Evolutionary conservation across 2,888 invertebrate genomes (phyloP), one percentile per base, ranked within the genome.

Genomic region (Drosophila villosipedis): DNA sequence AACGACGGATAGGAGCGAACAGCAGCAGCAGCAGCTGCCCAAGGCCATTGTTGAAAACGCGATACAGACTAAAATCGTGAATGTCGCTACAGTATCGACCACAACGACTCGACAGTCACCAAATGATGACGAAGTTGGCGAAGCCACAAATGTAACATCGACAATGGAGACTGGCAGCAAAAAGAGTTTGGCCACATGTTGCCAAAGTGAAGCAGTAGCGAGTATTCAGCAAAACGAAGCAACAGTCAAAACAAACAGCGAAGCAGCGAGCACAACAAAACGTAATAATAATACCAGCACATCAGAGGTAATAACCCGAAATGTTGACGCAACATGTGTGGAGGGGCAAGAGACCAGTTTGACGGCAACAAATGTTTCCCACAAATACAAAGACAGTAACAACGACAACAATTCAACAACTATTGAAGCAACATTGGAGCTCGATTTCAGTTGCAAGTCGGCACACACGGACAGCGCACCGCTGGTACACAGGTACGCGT

Each of bases 381-480:
- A 62, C 68, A 61, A 31, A 61, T 35, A n/a, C 68, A 67, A 66
- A 61, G 47, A 63, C 75, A 75, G 70, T 59, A 63, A 59, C 60
- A 73, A 63, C 70, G 71, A 74, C 10, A 54, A 60, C 65, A 70
- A 73, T 68, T 81, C 68, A 71, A 79, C 80, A 80, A 72, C 60
- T 69, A 67, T 74, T 73, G 72, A 60, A 69, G 78, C 78, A 79
- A 78, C 69, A 75, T 72, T 72, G 80, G 80, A 84, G 77, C 76
- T 80, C 72, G 84, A 84, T 76, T 83, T 91, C 91, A 92, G 92
- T 92, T 91, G 93, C 92, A 92, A 92, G 89, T 92, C 92, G 92
- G 92, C 91, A 91, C 88, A 90, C 92, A 91, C 92, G 92, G 92
- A 91, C 88, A 91, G 91, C 91, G 88, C 90, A 86, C 84, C 91